These are phyloP conservation scores for Stictonetta naevosa DNA, from an alignment of 2,113 vertebrate genomes.

Conservation along the genomic window DNA sequence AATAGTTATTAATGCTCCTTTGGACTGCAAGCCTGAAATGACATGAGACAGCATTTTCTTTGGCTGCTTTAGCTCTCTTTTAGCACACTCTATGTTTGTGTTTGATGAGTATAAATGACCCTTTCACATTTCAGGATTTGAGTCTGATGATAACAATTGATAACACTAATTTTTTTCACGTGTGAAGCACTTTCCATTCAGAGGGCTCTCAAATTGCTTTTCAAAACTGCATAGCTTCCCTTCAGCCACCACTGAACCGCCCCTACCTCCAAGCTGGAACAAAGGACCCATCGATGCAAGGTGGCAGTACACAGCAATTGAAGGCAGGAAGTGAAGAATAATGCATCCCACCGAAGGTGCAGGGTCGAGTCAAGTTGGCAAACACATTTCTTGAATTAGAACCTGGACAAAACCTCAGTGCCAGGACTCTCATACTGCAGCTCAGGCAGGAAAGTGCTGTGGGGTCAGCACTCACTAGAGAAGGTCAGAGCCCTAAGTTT, in stretches of 20 bases:
- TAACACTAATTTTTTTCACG: conserved; percentile 31
- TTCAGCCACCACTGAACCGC: background rate
- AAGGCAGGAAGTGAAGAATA: background rate
- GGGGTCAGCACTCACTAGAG: background rate
- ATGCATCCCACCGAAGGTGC: background rate
- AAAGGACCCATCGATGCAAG: background rate
- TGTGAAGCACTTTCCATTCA: conserved; percentile 31
- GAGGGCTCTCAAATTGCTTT: background rate
- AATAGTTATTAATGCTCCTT: background rate
- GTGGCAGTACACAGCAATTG: background rate
- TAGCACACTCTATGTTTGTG: rapidly evolving
- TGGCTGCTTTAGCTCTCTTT: background rate
- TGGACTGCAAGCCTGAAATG: background rate
- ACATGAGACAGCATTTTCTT: background rate
- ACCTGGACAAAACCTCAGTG: background rate
- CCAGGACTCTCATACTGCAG: background rate
- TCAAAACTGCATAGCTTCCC: background rate
- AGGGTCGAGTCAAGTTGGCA: background rate
- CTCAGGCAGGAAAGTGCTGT: background rate
- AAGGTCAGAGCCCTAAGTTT: conserved; percentile 14
- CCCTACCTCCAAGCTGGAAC: background rate
- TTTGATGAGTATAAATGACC: conserved; percentile 5
- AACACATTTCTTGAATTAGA: background rate
- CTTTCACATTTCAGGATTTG: conserved; percentile 45
- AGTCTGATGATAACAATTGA: background rate